Evolutionary conservation across 2,797 vertebrate species (phyloP).

Genomic region (Dendrocincla tyrannina): DNA sequence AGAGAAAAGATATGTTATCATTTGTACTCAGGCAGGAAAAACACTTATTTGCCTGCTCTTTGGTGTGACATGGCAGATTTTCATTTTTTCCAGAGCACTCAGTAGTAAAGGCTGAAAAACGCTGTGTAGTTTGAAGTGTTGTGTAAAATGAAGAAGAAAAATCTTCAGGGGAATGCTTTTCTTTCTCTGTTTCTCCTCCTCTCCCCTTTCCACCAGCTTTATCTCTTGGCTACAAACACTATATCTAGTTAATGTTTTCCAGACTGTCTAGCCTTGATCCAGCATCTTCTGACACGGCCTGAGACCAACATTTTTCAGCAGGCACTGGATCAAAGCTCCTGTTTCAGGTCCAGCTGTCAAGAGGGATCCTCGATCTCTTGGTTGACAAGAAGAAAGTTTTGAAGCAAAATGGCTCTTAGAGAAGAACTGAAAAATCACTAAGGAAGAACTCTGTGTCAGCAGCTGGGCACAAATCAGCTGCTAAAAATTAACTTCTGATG

Average conservation of each 20-base stretch:
- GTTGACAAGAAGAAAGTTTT: background rate
- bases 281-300: background rate
- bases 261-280: constrained; percentile 1
- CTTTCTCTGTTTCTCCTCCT: background rate
- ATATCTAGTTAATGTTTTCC: background rate
- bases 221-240: background rate
- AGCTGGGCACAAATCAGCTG: background rate
- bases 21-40: background rate
- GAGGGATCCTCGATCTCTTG: background rate
- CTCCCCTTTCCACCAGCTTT: background rate
- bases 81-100: background rate
- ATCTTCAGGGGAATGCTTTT: background rate
- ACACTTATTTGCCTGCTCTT: background rate
- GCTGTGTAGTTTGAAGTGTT: background rate
- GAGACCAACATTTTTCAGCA: background rate
- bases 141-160: background rate
- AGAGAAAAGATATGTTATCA: background rate
- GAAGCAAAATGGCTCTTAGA: background rate
- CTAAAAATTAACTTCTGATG: background rate
- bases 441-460: background rate
- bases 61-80: background rate
- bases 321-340: background rate
- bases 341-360: background rate
- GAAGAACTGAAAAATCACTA: background rate
- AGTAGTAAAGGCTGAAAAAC: background rate